Evolutionary conservation across 2,888 invertebrate genomes (phyloP).

Genomic region (Chrysolina oricalcia): DNA sequence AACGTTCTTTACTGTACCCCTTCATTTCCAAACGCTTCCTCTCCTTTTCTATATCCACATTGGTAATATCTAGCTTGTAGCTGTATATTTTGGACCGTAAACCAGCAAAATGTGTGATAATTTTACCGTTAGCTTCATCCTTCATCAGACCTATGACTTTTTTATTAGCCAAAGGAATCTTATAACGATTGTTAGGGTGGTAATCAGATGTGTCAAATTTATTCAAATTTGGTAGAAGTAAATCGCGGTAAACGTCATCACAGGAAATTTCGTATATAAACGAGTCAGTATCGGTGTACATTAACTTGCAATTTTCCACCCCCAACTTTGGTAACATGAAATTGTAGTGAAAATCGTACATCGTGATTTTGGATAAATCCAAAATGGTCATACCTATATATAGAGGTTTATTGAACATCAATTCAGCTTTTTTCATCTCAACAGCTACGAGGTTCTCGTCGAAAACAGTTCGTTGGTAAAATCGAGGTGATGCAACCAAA

Average conservation of each 20-base stretch:
- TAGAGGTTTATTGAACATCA: too few relatives aligned
- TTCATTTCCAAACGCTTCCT: background rate
- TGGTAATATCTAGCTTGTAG: slow-evolving; percentile 19
- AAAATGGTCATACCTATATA: slow-evolving; percentile 52
- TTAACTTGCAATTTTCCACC: slow-evolving; percentile 41
- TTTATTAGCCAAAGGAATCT: slow-evolving; percentile 38
- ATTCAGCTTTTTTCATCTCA: too few relatives aligned
- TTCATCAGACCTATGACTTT: slow-evolving; percentile 61
- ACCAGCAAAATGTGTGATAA: slow-evolving; percentile 61
- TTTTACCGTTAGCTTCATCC: slow-evolving; percentile 60
- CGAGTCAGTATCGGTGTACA: slow-evolving; percentile 43
- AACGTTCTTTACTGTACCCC: slow-evolving; percentile 1
- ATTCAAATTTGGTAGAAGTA: slow-evolving; percentile 27
- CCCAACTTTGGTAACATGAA: slow-evolving; percentile 42
- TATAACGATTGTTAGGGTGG: slow-evolving; percentile 50
- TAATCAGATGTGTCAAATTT: slow-evolving; percentile 58
- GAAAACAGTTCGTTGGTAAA: slow-evolving; percentile 49
- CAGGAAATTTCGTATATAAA: too few relatives aligned
- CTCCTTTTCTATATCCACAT: background rate
- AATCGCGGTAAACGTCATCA: slow-evolving; percentile 61
- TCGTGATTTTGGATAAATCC: slow-evolving; percentile 50
- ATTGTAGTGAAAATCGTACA: slow-evolving; percentile 53
- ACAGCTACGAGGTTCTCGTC: too few relatives aligned
- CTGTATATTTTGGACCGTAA: slow-evolving; percentile 59
- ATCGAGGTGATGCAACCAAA: slow-evolving; percentile 4